These are phyloP conservation scores for Rhaphigaster nebulosa DNA, from an alignment of 2,888 invertebrate species.

Conservation along the genomic window DNA sequence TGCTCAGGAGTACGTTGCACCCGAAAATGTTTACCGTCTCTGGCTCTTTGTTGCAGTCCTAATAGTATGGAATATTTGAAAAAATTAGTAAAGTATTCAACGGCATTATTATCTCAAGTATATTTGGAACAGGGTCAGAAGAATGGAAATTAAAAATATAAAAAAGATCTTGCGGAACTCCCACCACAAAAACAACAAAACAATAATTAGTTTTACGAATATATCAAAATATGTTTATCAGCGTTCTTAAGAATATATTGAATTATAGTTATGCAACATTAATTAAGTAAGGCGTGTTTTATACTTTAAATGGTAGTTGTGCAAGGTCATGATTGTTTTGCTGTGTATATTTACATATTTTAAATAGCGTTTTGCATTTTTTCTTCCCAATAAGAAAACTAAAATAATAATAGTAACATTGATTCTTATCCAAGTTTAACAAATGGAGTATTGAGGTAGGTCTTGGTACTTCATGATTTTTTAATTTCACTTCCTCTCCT, in stretches of 20 bases:
- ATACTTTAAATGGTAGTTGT: not conserved
- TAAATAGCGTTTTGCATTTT: not conserved
- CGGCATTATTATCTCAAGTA: not conserved
- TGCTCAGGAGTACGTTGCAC: slow-evolving; percentile 10
- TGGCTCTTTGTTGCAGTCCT: not conserved
- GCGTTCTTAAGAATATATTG: too few relatives aligned
- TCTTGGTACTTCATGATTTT: too few relatives aligned
- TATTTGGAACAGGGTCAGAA: not conserved
- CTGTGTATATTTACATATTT: not conserved
- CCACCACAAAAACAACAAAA: too few relatives aligned
- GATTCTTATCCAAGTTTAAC: too few relatives aligned
- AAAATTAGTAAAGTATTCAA: not conserved
- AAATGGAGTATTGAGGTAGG: too few relatives aligned
- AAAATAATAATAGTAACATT: too few relatives aligned
- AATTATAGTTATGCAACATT: too few relatives aligned
- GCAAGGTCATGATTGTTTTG: not conserved
- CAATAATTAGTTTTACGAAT: too few relatives aligned
- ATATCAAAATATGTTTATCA: too few relatives aligned
- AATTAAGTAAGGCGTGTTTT: not conserved
- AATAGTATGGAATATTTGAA: not conserved
- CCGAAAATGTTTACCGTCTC: slow-evolving; percentile 33
- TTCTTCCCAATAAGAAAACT: too few relatives aligned
- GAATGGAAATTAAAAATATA: not conserved
- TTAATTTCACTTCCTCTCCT: too few relatives aligned
- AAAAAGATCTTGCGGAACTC: not conserved